A percentile compares a stretch with the other conserved stretches of the same genome.
Evolutionary conservation across 2,888 invertebrate species (phyloP).

Genomic region (Coleophora deauratella): DNA sequence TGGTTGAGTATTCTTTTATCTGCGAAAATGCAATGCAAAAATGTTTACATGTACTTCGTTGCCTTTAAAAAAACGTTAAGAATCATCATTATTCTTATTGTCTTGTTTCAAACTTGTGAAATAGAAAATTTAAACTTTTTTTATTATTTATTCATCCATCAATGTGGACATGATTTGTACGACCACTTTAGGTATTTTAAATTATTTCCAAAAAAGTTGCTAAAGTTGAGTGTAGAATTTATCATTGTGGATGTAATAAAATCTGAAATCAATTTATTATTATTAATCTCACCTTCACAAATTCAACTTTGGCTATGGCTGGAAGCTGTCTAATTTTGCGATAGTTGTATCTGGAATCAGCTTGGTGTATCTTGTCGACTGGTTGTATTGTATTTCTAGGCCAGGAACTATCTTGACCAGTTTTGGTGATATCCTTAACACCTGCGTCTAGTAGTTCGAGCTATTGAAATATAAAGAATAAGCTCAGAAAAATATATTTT

Average conservation of each 20-base stretch:
- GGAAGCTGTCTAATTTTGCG: slow-evolving; percentile 87
- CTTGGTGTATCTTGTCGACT: slow-evolving; percentile 78
- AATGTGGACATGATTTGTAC: no score
- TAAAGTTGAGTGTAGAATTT: no score
- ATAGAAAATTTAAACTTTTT: background rate
- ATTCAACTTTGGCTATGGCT: slow-evolving; percentile 87
- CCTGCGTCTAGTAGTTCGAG: slow-evolving; percentile 93
- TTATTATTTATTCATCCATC: no score
- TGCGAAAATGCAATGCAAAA: slow-evolving; percentile 24
- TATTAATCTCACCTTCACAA: slow-evolving; percentile 93
- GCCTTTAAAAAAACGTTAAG: no score
- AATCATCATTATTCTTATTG: no score
- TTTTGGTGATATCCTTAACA: slow-evolving; percentile 80
- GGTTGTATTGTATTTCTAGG: slow-evolving; percentile 87
- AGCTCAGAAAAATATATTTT: no score
- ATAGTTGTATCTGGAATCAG: slow-evolving; percentile 93
- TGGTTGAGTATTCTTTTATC: slow-evolving; percentile 59
- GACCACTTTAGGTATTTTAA: no score
- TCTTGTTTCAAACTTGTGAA: no score
- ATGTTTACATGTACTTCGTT: no score
- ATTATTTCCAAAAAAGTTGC: no score
- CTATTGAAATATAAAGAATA: slow-evolving; percentile 40
- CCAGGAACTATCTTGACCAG: slow-evolving; percentile 88
- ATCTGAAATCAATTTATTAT: no score
- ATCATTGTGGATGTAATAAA: no score